These are phyloP conservation scores for Phengaris arion DNA, from an alignment of 2,888 invertebrate genomes.

Conservation along the genomic window DNA sequence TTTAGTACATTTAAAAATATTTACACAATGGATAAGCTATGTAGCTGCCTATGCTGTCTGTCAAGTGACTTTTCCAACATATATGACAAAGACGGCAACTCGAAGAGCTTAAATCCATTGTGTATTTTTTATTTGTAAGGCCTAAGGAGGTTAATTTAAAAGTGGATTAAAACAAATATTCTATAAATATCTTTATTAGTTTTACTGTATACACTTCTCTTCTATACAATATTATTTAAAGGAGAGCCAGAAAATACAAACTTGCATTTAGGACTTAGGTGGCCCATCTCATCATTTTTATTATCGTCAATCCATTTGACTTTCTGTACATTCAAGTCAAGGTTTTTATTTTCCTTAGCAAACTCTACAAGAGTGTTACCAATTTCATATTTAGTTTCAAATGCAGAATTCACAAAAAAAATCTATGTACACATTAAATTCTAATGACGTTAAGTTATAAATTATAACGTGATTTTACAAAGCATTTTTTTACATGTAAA, in stretches of 20 bases:
- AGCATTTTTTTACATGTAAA: background rate
- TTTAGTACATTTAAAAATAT: too few species aligned
- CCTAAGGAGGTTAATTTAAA: background rate
- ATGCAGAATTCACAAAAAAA: background rate
- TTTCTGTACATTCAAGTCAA: background rate
- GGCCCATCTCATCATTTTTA: background rate
- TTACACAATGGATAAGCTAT: too few species aligned
- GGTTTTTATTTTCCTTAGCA: slow-evolving; percentile 6
- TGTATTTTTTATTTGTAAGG: too few species aligned
- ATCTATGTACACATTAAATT: background rate
- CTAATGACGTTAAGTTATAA: background rate
- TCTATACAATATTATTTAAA: slow-evolving; percentile 8
- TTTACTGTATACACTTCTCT: background rate
- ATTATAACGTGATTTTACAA: background rate
- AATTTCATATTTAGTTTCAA: background rate
- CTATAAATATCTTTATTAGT: slow-evolving; percentile 9
- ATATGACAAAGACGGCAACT: too few species aligned
- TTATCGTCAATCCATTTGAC: background rate
- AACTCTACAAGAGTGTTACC: background rate
- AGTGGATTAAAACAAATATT: background rate
- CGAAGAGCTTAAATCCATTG: too few species aligned
- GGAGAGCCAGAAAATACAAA: background rate
- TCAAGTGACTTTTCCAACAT: too few species aligned
- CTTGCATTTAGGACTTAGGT: background rate
- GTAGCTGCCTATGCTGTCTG: too few species aligned